phyloP scores from a whole-genome alignment of 1,140 invertebrate species.

The Platyura marginata region DNA sequence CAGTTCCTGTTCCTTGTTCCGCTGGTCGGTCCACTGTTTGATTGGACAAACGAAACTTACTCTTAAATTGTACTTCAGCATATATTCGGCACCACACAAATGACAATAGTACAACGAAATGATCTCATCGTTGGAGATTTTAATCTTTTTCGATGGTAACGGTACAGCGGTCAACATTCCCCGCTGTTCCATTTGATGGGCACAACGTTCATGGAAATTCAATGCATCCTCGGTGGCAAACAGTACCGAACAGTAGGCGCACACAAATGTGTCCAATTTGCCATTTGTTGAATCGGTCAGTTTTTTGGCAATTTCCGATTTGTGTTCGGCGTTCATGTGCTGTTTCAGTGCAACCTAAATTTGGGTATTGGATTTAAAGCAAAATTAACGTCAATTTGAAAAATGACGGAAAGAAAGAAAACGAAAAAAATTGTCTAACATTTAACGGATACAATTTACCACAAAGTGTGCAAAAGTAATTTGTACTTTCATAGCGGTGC shows the following conservation, averaged over 20 bases:
- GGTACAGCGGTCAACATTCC: neutral
- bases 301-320: too few species aligned
- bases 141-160: neutral
- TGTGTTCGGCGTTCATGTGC: neutral
- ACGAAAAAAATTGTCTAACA: too few species aligned
- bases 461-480: conserved; percentile 45
- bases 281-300: neutral
- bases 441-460: conserved; percentile 49
- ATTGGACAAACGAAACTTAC: too few species aligned
- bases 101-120: conserved; percentile 42
- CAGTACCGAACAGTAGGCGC: neutral
- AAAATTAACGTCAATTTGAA: too few species aligned
- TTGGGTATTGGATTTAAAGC: too few species aligned
- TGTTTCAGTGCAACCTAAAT: conserved; percentile 3
- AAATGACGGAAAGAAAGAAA: too few species aligned
- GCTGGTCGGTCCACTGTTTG: too few species aligned
- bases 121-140: neutral
- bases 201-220: neutral
- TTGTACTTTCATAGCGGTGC: conserved; percentile 38
- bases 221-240: neutral
- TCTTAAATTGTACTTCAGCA: conserved; percentile 46
- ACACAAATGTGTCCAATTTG: neutral
- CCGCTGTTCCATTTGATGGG: neutral
- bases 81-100: conserved; percentile 45
- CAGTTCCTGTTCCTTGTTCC: conserved; percentile 7